Base-by-base conservation (phyloP, 2,797 vertebrate genomes). In the Novumbra hubbsi region DNA sequence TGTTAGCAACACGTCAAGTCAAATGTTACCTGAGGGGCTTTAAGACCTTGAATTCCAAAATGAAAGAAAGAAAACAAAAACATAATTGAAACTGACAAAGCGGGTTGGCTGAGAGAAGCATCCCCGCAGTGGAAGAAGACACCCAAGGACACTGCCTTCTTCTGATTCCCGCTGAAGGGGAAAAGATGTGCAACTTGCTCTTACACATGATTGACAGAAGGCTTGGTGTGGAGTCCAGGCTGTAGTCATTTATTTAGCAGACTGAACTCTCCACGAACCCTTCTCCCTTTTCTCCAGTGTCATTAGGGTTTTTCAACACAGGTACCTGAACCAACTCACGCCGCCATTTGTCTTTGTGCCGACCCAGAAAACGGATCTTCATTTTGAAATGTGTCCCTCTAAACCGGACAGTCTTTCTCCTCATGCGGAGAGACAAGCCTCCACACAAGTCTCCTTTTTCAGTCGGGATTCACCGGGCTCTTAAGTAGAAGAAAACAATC, bases 241-340 rank as follows among this genome's bases (percentile, higher is more conserved):
- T 76, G 77, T 75, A 70, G 76, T 87, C 75, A 70, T 80, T 85
- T 85, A 88, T 85, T 88, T 85, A 88, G 81, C 78, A 83, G 75
- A 52, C 30, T 84, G 85, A 87, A 88, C 86, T 88, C 80, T 73
- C 49, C 45, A 12, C 88, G 86, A 88, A 90, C 86, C 69, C 70
- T 30, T 48, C n/a, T 34, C 67, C 48, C 62, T 28, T 19, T 62
- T n/a, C 28, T 21, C 28, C 45, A 70, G 65, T 15, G 65, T 57
- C 68, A 32, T 74, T 66, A 27, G 30, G 27, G 3, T 75, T 66
- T 30, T 8, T 6, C 68, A 63, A 38, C 73, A 64, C 76, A 76
- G 81, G 76, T 83, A 75, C 68, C 68, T 76, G 63, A 45, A 34
- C 21, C 8, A 14, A 38, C 45, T 6, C 41, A 62, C 21, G 32